Percentiles rank a stretch among this genome's conserved stretches.
These are phyloP conservation scores for Coleophora flavipennella DNA, from an alignment of 2,888 invertebrate species.

Conservation along the genomic window DNA sequence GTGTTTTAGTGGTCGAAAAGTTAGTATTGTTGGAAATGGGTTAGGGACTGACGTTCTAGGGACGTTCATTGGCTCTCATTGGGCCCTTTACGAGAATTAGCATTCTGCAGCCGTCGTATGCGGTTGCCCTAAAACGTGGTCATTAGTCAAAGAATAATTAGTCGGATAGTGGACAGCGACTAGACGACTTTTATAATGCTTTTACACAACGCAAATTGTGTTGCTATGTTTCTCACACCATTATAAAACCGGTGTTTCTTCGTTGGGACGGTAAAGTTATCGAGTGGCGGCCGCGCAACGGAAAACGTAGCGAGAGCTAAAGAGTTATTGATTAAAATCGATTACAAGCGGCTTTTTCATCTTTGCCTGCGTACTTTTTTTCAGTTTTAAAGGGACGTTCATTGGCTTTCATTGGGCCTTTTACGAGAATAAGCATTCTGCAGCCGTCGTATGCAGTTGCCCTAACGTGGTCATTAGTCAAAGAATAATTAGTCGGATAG, in stretches of 20 bases:
- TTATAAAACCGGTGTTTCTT: too few species aligned
- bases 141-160: background rate
- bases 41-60: background rate
- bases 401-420: constrained; percentile 3
- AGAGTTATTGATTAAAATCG: too few species aligned
- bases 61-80: constrained; percentile 1
- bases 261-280: too few species aligned
- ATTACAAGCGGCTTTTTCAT: too few species aligned
- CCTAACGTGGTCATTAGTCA: background rate
- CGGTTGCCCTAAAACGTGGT: background rate
- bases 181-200: background rate
- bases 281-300: too few species aligned
- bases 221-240: too few species aligned
- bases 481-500: background rate
- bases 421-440: constrained; percentile 3
- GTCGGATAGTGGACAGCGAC: background rate
- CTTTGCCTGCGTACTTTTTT: too few species aligned
- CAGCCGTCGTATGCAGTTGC: background rate
- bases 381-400: too few species aligned
- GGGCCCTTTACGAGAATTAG: constrained; percentile 3
- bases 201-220: too few species aligned
- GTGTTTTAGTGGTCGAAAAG: constrained; percentile 22
- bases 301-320: too few species aligned
- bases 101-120: constrained; percentile 2
- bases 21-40: constrained; percentile 23